phyloP scores from a whole-genome alignment of 1,140 invertebrate genomes.

The Panagrolaimus sp. region DNA sequence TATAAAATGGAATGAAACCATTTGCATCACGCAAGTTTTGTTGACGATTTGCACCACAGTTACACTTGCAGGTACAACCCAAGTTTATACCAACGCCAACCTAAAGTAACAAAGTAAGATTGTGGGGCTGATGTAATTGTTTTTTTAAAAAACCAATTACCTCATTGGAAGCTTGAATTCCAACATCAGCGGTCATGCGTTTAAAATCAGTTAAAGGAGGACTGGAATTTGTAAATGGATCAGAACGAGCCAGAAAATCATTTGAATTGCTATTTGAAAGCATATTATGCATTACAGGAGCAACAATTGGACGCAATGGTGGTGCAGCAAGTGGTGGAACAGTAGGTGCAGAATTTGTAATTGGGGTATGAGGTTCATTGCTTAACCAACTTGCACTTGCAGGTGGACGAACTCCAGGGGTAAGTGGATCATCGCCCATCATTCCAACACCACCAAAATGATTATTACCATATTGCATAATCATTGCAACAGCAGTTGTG shows the following conservation, averaged over 20 bases:
- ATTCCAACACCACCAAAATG: not conserved
- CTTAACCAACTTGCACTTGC: not conserved
- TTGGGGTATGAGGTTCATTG: not conserved
- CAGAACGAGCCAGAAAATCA: not conserved
- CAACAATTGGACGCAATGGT: not conserved
- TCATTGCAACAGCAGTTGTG: not conserved
- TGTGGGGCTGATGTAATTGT: not conserved
- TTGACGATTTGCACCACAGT: not conserved
- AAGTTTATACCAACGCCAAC: not conserved
- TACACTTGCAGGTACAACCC: conserved; percentile 5
- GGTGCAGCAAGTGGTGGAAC: conserved; percentile 9
- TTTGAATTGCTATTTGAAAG: not conserved
- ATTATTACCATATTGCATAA: not conserved
- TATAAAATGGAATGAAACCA: conserved; percentile 9
- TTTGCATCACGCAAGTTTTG: not conserved
- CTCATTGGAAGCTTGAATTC: not conserved
- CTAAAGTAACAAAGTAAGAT: not conserved
- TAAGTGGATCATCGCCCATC: conserved; percentile 5
- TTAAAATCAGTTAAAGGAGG: conserved; percentile 2
- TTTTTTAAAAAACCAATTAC: not conserved
- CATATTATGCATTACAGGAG: not conserved
- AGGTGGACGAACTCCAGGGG: not conserved
- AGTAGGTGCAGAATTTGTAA: not conserved
- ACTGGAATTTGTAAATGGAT: not conserved
- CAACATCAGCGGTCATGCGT: not conserved